Conservation (phyloP, 2,888 invertebrate species). For the Parnassius glacialis region DNA sequence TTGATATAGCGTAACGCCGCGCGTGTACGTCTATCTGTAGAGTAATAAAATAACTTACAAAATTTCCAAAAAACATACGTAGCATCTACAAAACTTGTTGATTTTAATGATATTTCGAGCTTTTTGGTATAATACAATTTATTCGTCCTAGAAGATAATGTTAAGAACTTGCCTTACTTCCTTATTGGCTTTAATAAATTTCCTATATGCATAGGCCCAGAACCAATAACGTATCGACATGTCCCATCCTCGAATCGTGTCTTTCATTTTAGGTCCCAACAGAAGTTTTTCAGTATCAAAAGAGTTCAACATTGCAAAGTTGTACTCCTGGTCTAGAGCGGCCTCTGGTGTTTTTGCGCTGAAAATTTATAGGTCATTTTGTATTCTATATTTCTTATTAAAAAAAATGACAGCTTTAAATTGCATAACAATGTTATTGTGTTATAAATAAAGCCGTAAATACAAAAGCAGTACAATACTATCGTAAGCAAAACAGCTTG, state of each 20-base stretch:
- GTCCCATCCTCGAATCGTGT: constrained; percentile 92
- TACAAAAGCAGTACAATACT: too few relatives aligned
- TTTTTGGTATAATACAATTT: too few relatives aligned
- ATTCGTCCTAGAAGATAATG: background rate
- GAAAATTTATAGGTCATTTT: constrained; percentile 19
- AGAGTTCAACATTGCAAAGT: constrained; percentile 87
- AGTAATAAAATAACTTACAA: too few relatives aligned
- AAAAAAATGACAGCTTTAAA: too few relatives aligned
- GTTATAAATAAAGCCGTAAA: too few relatives aligned
- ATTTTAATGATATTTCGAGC: too few relatives aligned
- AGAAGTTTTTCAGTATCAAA: constrained; percentile 88
- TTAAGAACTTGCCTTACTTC: constrained; percentile 51
- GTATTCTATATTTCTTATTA: background rate
- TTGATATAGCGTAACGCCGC: too few relatives aligned
- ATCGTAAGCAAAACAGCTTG: too few relatives aligned
- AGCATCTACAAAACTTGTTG: too few relatives aligned
- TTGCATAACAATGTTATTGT: too few relatives aligned
- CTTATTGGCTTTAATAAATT: constrained; percentile 45
- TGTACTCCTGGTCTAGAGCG: constrained; percentile 72
- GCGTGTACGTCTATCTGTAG: too few relatives aligned
- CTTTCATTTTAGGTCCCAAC: constrained; percentile 86
- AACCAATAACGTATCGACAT: constrained; percentile 94
- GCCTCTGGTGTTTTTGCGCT: constrained; percentile 41
- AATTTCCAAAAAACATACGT: too few relatives aligned
- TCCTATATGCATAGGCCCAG: constrained; percentile 87